These are phyloP conservation scores for Ceratitis capitata DNA, from an alignment of 1,140 invertebrate genomes.

Conservation along the genomic window DNA sequence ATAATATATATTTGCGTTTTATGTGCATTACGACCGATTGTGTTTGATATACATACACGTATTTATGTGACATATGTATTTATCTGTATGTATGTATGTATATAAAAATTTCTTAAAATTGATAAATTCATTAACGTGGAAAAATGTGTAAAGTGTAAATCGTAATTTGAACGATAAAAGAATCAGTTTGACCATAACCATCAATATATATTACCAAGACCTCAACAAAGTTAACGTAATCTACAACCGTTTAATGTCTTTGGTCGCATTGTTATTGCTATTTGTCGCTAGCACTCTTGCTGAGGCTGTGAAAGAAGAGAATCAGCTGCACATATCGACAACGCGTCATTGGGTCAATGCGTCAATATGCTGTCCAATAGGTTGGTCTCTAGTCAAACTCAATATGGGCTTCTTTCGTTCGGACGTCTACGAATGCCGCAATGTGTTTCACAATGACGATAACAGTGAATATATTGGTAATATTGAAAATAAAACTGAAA, in stretches of 20 bases:
- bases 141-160: neutral
- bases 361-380: slow-evolving; percentile 40
- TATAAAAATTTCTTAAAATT: neutral
- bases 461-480: neutral
- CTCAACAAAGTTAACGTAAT: neutral
- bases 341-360: neutral
- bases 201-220: neutral
- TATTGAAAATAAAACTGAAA: neutral
- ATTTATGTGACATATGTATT: no score
- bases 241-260: slow-evolving; percentile 27
- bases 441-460: neutral
- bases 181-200: no score
- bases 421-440: neutral
- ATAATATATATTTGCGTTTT: neutral
- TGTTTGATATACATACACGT: no score
- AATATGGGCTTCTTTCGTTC: slow-evolving; percentile 29
- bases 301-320: neutral
- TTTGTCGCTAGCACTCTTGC: slow-evolving; percentile 26
- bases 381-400: slow-evolving; percentile 39
- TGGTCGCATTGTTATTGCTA: neutral
- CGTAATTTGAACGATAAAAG: neutral
- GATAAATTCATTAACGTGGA: neutral
- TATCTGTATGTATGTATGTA: no score
- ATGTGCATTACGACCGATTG: neutral
- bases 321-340: neutral